Evolutionary conservation across 2,797 vertebrate genomes (phyloP), one percentile per base, ranked within the genome.

Genomic region (Anguilla megastoma): DNA sequence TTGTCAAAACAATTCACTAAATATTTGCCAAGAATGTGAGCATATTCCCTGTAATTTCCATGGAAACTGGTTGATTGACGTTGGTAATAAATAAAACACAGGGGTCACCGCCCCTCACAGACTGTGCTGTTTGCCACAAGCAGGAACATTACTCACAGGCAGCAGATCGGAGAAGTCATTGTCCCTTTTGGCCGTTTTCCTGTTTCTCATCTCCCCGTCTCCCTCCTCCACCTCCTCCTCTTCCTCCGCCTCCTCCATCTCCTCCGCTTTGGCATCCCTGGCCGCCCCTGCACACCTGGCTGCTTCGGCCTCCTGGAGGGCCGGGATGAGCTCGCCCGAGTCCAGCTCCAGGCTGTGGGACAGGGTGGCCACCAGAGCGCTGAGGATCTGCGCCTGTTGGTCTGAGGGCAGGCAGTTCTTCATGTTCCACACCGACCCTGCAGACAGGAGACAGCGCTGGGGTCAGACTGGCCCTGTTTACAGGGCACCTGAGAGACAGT

Each of bases 341-440:
- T 99, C 97, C 90, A 97, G 69, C 69, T 96, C 96, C 92, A 99
- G 93, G 14, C 96, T 96, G 79, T 96, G 93, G 0, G 97, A 97
- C 87, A 99, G 93, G 88, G 96, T 95, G 94, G 96, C 95, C 69
- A 97, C 93, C 88, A 98, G 94, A 5, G 97, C 96, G 16, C 93
- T 97, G 86, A 99, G 92, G 0, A 94, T 96, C 92, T 97, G 96
- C 45, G 98, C 97, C 93, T 99, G 97, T 88, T 94, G 97, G 84
- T 95, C 94, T 5, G 94, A 90, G 3, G 98, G 97, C 66, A 99
- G 92, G 56, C 95, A 91, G 82, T 92, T 95, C 91, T 98, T 99
- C 91, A 98, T 91, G 92, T 99, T 99, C 99, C 99, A 99, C 82
- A 98, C 41, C 0, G 96, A 96, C 16, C 98, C 99, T 99, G 91